A percentile compares a stretch with the other conserved stretches of the same genome.
Evolutionary conservation across 2,113 vertebrate genomes (phyloP).

Genomic region (Aythya baeri): DNA sequence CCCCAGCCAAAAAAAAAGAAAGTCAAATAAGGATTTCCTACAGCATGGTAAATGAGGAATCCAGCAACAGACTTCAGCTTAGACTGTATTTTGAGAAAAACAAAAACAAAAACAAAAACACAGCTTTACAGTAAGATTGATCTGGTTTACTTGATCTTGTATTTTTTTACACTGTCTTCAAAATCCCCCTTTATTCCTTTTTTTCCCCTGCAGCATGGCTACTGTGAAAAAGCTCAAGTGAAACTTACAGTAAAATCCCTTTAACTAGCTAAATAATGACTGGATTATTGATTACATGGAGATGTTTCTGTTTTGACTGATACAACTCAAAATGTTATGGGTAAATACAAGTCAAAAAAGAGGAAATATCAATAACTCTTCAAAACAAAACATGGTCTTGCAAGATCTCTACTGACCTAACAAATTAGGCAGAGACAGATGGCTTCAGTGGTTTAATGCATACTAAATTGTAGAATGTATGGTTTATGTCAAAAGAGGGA

Average conservation of each 20-base stretch:
- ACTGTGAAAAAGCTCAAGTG: slow-evolving; percentile 6
- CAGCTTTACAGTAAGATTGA: not conserved
- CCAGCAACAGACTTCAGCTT: slow-evolving; percentile 46
- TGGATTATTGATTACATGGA: not conserved
- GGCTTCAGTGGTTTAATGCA: not conserved
- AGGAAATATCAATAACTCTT: not conserved
- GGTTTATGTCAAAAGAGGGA: not conserved
- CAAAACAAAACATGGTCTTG: not conserved
- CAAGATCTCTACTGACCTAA: not conserved
- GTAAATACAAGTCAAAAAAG: not conserved
- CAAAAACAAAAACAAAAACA: not conserved
- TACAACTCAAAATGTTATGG: not conserved
- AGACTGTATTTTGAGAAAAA: slow-evolving; percentile 9
- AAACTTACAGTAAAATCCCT: slow-evolving; percentile 31
- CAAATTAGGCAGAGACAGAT: not conserved
- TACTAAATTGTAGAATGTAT: not conserved
- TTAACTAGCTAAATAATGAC: slow-evolving; percentile 7
- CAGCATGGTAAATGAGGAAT: slow-evolving; percentile 25
- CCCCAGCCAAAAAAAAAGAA: not conserved
- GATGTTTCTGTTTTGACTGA: not conserved
- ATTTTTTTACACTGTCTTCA: slow-evolving; percentile 14
- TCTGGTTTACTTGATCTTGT: not conserved
- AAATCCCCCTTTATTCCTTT: not conserved
- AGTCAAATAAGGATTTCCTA: slow-evolving; percentile 66
- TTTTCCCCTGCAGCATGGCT: not conserved